Percentiles rank a stretch among this genome's conserved stretches.
These are phyloP conservation scores for Diarsia rubi DNA, from an alignment of 2,888 invertebrate species.

Conservation along the genomic window DNA sequence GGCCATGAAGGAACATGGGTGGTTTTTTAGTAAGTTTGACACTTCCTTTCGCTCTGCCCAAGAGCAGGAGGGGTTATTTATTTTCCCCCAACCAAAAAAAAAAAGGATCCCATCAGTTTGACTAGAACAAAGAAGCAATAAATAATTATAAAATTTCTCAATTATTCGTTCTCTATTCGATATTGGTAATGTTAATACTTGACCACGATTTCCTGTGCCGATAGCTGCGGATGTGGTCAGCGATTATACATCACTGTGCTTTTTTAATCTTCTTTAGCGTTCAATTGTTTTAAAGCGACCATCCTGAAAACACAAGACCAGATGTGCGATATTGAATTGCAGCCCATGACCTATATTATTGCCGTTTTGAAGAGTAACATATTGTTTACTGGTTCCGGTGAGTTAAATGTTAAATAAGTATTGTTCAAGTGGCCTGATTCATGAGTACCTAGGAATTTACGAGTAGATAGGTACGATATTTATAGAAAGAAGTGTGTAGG, in stretches of 20 bases:
- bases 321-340: not conserved
- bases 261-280: not conserved
- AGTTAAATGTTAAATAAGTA: not conserved
- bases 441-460: not conserved
- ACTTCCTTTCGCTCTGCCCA: too few relatives aligned
- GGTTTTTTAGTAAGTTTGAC: too few relatives aligned
- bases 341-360: conserved; percentile 16
- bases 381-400: not conserved
- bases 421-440: not conserved
- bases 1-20: too few relatives aligned
- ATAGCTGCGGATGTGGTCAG: not conserved
- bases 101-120: too few relatives aligned
- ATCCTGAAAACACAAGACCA: not conserved
- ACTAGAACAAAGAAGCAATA: too few relatives aligned
- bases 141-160: too few relatives aligned
- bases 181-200: not conserved
- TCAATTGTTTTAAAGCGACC: conserved; percentile 4
- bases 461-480: not conserved
- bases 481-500: not conserved
- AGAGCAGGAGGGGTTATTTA: too few relatives aligned
- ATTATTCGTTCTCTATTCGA: too few relatives aligned
- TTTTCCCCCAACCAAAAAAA: too few relatives aligned
- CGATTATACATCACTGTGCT: not conserved
- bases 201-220: not conserved
- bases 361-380: not conserved